Evolutionary conservation across 2,113 vertebrate genomes (phyloP), one percentile per base, ranked within the genome.

Genomic region (Oophaga pumilio): DNA sequence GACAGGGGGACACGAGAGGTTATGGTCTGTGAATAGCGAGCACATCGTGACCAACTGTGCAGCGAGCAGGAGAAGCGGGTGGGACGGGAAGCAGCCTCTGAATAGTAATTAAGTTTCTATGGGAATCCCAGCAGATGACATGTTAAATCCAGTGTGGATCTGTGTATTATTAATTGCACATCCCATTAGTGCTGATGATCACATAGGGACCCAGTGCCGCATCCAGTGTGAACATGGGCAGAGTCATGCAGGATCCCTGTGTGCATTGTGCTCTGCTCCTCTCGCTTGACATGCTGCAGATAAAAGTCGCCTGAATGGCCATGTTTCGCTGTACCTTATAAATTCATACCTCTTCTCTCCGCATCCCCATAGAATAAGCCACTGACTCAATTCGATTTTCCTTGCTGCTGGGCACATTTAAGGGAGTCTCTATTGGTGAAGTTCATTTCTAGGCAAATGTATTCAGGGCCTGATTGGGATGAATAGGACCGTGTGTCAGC

Each of bases 371-470:
- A 95, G 95, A 97, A 97, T 92, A 95, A 96, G 94, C 90, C 94
- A 92, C 94, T 95, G 95, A 91, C 94, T 99, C 97, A 97, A 96
- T 96, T 96, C 96, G 96, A 97, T 98, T 98, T 96, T 97, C 97
- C 97, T 96, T 97, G 97, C 97, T 97, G 96, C 93, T 96, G 96
- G 93, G 91, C 96, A 96, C 97, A 96, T 98, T 99, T 97, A 98
- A 95, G 95, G 93, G 94, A 91, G 94, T 94, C 94, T 96, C 97
- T 96, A 96, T 98, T 96, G 95, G 96, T 95, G 96, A 93, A 96
- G 97, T 97, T 98, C 97, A 98, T 99, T 99, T 97, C 96, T 97
- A 97, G 95, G 97, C 97, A 98, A 99, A 99, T 98, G 96, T 97
- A 99, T 99, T 97, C 97, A 97, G 95, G 93, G 93, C 93, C 94